Evolutionary conservation across 2,113 vertebrate genomes (phyloP).

Genomic region (Sminthopsis crassicaudata): DNA sequence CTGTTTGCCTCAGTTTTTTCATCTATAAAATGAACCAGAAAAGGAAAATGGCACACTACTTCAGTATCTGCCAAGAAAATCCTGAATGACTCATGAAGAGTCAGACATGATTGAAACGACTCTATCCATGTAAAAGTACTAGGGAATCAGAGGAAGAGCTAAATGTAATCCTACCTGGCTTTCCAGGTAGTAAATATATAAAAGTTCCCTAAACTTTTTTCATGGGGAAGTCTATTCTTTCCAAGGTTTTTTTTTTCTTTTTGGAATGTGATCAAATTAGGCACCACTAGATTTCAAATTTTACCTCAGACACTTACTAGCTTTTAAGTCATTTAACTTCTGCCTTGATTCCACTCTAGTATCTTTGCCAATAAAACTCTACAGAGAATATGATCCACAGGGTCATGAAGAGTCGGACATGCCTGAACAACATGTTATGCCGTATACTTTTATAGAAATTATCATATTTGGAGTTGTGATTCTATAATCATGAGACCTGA

Average conservation of each 20-base stretch:
- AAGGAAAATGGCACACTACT: no score
- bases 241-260: slow-evolving; percentile 23
- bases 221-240: slow-evolving; percentile 16
- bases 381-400: not conserved
- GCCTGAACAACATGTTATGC: not conserved
- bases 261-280: slow-evolving; percentile 22
- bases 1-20: no score
- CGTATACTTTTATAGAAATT: not conserved
- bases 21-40: no score
- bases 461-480: not conserved
- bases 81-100: no score
- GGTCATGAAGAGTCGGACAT: not conserved
- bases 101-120: no score
- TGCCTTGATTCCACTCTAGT: not conserved
- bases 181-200: not conserved
- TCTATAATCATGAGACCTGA: not conserved
- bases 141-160: not conserved
- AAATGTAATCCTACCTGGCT: not conserved
- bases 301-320: not conserved
- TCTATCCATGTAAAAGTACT: no score
- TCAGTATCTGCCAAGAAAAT: no score
- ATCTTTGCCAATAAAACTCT: not conserved
- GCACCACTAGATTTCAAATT: not conserved
- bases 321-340: no score
- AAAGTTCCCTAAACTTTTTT: not conserved